Evolutionary conservation across 2,888 invertebrate species (phyloP).

Genomic region (Drepana falcataria): DNA sequence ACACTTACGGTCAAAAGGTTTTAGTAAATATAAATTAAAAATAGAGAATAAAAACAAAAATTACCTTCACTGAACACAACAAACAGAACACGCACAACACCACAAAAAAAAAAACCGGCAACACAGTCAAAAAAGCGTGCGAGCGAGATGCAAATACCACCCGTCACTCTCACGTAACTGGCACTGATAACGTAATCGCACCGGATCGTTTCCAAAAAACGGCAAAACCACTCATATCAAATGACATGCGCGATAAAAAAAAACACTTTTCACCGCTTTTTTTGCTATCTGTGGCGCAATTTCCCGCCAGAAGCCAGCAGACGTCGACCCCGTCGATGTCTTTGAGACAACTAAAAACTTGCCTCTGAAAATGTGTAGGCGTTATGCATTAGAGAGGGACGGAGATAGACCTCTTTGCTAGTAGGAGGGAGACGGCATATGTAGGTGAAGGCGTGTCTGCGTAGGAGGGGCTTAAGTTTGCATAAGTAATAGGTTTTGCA

Average conservation of each 20-base stretch:
- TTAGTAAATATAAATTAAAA: neutral
- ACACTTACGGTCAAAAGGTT: neutral
- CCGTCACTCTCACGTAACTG: constrained; percentile 28
- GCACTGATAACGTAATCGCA: constrained; percentile 18
- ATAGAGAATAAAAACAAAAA: constrained; percentile 4
- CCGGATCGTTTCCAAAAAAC: constrained; percentile 11
- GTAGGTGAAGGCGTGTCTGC: constrained; percentile 51
- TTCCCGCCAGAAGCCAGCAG: constrained; percentile 27
- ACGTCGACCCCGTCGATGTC: constrained; percentile 58
- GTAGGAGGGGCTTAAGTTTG: constrained; percentile 62
- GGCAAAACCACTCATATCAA: constrained; percentile 19
- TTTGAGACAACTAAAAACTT: constrained; percentile 71
- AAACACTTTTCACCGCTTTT: constrained; percentile 33
- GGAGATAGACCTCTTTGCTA: constrained; percentile 20
- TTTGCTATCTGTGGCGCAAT: constrained; percentile 30
- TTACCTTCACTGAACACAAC: constrained; percentile 19
- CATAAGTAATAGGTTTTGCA: constrained; percentile 48
- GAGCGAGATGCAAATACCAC: constrained; percentile 25
- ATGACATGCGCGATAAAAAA: constrained; percentile 20
- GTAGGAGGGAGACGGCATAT: constrained; percentile 36
- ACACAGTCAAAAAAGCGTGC: constrained; percentile 25
- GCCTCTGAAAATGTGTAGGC: constrained; percentile 64
- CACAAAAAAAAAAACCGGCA: constrained; percentile 34
- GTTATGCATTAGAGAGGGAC: constrained; percentile 50
- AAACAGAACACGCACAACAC: constrained; percentile 32